Conservation (phyloP, 2,797 vertebrate genomes). For the Parauchenoglanis ngamensis region DNA sequence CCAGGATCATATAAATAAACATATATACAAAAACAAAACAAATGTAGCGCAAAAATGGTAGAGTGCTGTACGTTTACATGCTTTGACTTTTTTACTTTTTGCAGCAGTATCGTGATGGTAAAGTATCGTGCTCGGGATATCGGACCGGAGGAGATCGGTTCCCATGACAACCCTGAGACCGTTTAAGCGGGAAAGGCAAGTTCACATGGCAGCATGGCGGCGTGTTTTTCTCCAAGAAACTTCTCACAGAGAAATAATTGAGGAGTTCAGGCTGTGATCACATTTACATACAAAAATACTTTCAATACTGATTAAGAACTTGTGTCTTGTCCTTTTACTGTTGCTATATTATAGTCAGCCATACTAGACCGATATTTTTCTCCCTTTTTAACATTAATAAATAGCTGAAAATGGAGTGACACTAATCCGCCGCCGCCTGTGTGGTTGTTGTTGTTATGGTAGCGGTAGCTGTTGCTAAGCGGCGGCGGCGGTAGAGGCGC, state of each 20-base stretch:
- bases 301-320: neutral
- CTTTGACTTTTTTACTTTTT: neutral
- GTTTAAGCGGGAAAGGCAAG: neutral
- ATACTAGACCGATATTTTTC: neutral
- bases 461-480: neutral
- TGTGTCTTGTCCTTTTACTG: neutral
- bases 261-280: neutral
- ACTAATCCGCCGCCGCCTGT: neutral
- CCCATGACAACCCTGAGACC: neutral
- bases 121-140: neutral
- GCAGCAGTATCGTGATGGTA: neutral
- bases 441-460: too few relatives aligned
- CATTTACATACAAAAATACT: neutral
- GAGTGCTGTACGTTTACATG: too few relatives aligned
- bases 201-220: neutral
- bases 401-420: too few relatives aligned
- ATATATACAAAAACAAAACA: too few relatives aligned
- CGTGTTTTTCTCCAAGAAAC: neutral
- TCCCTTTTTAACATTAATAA: too few relatives aligned
- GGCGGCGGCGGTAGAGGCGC: constrained; percentile 42
- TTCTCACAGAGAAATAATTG: neutral
- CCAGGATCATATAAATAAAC: too few relatives aligned
- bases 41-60: too few relatives aligned
- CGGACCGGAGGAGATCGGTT: neutral
- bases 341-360: neutral